Base-by-base conservation (phyloP, 2,797 vertebrate genomes). In the Aratinga solstitialis region DNA sequence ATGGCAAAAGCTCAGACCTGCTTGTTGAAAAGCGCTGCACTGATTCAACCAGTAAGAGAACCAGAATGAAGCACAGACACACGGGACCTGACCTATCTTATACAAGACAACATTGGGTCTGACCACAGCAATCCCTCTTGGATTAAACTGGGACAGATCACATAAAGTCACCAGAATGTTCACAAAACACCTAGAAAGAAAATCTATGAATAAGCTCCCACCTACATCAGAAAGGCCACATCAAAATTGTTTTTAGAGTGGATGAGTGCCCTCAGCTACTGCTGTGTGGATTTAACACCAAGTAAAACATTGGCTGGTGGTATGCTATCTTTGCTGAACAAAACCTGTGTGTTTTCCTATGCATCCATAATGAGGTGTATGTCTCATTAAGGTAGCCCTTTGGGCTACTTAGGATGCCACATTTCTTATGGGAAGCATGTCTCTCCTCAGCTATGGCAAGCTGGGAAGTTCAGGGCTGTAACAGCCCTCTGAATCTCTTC, bases 271-370 rank as follows among this genome's bases (percentile, higher is more conserved):
- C 32, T 38, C 48, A 80, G 48, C 29, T 75, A 36, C 29, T 0
- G 4, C 14, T 18, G 5, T 2, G 4, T 6, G 19, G 38, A 34
- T 59, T 78, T 56, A 79, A 45, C 0, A 2, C 4, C 2, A 2
- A 63, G 48, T 48, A 74, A 68, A 79, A 56, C 0, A 1, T 3
- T 18, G 54, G 27, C n/a, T 71, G 30, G 32, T 30, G 40, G 21
- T 34, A 30, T 2, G 13, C 27, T 36, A 5, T 27, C 32, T 66
- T 30, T 40, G 54, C 54, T 63, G 67, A 73, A 32, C 1, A 4
- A 73, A 84, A 74, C 24, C 47, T 6, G 0, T 3, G 10, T 24
- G 13, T 62, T 13, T 43, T 75, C 56, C 50, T 15, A 51, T 7
- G 6, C 1, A 0, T 13, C 24, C 13, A 15, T 32, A 32, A 40